phyloP scores from a whole-genome alignment of 2,797 vertebrate species.

The Hypotaenidia philippensis region DNA sequence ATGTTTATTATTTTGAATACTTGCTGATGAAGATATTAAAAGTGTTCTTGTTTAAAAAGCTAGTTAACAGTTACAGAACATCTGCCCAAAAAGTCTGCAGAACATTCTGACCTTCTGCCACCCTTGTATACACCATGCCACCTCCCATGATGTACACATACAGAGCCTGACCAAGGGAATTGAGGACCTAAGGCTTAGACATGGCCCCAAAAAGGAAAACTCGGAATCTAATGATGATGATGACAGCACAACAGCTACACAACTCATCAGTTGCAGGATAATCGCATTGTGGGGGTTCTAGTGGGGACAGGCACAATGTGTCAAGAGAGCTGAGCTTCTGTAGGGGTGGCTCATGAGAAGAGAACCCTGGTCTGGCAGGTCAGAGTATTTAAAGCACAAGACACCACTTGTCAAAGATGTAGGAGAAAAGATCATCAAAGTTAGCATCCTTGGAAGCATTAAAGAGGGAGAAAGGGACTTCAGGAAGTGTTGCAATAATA shows the following conservation, averaged over 20 bases:
- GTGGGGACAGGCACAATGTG: neutral
- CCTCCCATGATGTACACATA: neutral
- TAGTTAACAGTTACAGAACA: neutral
- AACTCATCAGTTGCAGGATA: neutral
- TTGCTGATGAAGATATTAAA: neutral
- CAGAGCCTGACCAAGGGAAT: neutral
- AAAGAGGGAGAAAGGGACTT: neutral
- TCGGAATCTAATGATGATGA: neutral
- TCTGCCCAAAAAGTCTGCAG: neutral
- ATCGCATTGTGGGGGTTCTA: neutral
- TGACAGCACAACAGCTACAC: neutral
- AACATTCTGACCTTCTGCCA: neutral
- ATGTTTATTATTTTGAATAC: neutral
- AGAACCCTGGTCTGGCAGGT: neutral
- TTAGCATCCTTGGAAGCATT: neutral
- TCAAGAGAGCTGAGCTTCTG: neutral
- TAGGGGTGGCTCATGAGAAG: neutral
- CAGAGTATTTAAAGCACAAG: neutral
- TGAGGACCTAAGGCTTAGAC: neutral
- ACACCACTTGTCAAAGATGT: neutral
- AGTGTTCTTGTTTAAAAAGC: neutral
- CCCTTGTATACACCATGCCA: rapidly evolving
- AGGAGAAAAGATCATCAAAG: neutral
- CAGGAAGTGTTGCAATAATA: neutral
- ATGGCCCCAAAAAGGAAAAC: neutral